Conservation (phyloP, 2,888 invertebrate genomes). For the Patella depressa region DNA sequence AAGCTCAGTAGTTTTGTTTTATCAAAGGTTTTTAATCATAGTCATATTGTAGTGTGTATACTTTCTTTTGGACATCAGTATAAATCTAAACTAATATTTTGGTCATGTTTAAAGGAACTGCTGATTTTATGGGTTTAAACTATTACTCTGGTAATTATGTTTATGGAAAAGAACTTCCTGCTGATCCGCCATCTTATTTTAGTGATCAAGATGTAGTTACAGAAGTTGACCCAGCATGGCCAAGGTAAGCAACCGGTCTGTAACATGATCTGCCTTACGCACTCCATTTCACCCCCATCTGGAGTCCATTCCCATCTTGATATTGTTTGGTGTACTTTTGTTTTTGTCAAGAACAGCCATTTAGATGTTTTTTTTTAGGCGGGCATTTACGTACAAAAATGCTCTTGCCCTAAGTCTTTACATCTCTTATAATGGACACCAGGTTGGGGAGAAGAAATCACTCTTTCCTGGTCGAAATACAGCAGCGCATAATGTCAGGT, state of each 20-base stretch:
- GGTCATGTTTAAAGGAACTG: constrained; percentile 72
- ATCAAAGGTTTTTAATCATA: too few species aligned
- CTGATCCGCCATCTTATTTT: constrained; percentile 31
- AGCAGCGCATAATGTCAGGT: too few species aligned
- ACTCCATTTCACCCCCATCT: background rate
- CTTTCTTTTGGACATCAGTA: too few species aligned
- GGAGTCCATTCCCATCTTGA: background rate
- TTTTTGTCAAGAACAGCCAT: background rate
- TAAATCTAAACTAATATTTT: too few species aligned
- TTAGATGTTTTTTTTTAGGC: too few species aligned
- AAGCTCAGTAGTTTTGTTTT: too few species aligned
- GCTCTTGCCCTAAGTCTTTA: too few species aligned
- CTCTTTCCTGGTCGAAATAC: too few species aligned
- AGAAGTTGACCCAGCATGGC: constrained; percentile 42
- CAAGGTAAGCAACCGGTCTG: constrained; percentile 25
- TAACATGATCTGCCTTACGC: background rate
- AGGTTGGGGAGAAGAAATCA: too few species aligned
- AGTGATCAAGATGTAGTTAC: constrained; percentile 40
- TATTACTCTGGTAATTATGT: constrained; percentile 76
- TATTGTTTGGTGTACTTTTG: background rate
- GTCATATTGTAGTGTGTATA: too few species aligned
- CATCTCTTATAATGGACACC: too few species aligned
- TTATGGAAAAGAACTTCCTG: constrained; percentile 25
- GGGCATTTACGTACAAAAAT: too few species aligned
- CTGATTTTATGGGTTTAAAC: constrained; percentile 83